Evolutionary conservation across 2,888 invertebrate genomes (phyloP), one percentile per base, ranked within the genome.

Genomic region (Andricus quercusramuli): DNA sequence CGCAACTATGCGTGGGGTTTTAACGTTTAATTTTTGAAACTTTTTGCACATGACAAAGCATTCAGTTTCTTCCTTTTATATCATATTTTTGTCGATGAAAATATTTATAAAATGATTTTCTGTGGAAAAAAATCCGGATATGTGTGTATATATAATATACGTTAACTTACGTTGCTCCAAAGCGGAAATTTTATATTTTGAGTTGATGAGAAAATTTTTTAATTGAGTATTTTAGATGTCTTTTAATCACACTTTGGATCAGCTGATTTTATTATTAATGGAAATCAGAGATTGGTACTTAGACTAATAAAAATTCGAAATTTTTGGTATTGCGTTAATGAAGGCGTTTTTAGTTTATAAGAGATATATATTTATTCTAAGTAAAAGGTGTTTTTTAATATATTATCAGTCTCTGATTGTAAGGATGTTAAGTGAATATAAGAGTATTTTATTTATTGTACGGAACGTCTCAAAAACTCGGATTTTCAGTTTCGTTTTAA

Each of bases 11-110:
- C 22, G 20, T 51, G 11, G 13, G 56, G 13, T 13, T 25, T 56
- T 25, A 62, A 32, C 56, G 56, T 44, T 13, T 3, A 44, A 67
- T 44, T n/a, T 41, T 67, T 70, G 17, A 1, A 47, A 22, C 2
- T 47, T 29, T 67, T 22, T 44, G 22, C 22, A 51, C n/a, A 20
- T 74, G n/a, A 32, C 32, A 29, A 74, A 56, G 74, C 51, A 74
- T 74, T 74, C 56, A 56, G 32, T 32, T 44, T 68, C 67, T 68
- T 20, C 20, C 44, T 25, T 70, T 47, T 29, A 44, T 70, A 74
- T 51, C 20, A 74, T 51, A 29, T 51, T 29, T 29, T 17, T 56
- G 0, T 8, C 32, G 20, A 74, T 11, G 32, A 32, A 56, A 74
- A 51, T 56, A 74, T 32, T 56, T 51, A 13, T 74, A 32, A 2